A percentile compares a stretch with the other conserved stretches of the same genome.
Evolutionary conservation across 92 coral and sea anemone species (phyloP).

Genomic region (Epizoanthus stellaris): DNA sequence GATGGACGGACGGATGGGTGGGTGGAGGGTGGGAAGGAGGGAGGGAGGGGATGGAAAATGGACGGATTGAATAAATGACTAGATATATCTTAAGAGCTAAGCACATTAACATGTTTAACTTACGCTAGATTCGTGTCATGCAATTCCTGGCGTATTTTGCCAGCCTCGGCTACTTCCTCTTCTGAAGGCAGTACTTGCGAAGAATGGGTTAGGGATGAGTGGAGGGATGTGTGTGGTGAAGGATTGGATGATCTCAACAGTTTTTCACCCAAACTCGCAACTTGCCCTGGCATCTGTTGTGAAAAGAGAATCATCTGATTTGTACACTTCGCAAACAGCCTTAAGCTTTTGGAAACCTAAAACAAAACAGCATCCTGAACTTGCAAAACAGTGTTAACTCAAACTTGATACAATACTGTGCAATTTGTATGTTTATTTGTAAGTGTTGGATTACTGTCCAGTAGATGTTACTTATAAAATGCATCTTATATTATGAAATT

Average conservation of each 20-base stretch:
- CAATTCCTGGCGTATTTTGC: constrained; percentile 6
- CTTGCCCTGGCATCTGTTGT: constrained; percentile 76
- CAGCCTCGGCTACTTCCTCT: constrained; percentile 26
- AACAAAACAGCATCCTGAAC: neutral
- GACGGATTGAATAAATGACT: neutral
- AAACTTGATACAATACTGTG: neutral
- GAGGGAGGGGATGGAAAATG: neutral
- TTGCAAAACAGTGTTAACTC: neutral
- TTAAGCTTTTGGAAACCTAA: neutral
- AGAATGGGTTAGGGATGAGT: neutral
- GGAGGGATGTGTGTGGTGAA: constrained; percentile 41
- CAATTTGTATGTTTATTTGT: too few relatives aligned
- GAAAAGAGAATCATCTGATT: neutral
- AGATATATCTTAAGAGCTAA: neutral
- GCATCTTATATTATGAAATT: too few relatives aligned
- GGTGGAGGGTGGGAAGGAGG: too few relatives aligned
- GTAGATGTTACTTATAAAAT: too few relatives aligned
- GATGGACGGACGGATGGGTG: too few relatives aligned
- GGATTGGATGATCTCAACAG: constrained; percentile 69
- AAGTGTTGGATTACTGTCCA: too few relatives aligned
- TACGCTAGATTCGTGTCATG: constrained; percentile 13
- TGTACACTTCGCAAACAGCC: neutral
- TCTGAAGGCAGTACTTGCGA: neutral
- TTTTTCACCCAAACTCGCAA: constrained; percentile 66
- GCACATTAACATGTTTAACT: neutral